Base-by-base conservation (phyloP, 2,113 vertebrate genomes). In the Atractosteus spatula region DNA sequence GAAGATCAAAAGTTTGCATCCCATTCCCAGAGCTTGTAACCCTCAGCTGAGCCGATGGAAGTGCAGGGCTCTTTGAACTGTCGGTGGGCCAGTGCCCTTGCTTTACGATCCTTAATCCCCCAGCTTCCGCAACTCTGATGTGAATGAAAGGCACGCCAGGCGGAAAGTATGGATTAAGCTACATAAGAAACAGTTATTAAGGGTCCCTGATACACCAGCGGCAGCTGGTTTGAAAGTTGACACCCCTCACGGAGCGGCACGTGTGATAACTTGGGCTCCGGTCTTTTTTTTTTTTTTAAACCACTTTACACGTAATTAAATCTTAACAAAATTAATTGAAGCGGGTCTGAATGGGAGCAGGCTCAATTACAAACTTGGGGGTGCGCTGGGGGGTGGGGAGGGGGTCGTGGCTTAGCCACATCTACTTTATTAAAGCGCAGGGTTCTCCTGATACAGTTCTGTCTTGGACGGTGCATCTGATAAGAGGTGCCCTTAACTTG, bases 261-360 rank as follows among this genome's bases (percentile, higher is more conserved):
- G 81, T 84, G 77, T 85, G 85, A 89, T 88, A 88, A 87, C 85
- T 89, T 84, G 80, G 88, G 89, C 84, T 88, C 86, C 10, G 47
- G 5, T 51, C 10, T 2, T 7, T 51, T 7, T 51, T 5, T 51
- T 7, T 51, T 7, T 51, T 5, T 51, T 10, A 51, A 7, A 51
- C 47, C 10, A 51, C 86, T 86, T 85, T 66, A 74, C 84, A 81
- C 86, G 86, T 92, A 91, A 93, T 92, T 92, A 92, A 90, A 91
- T 91, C 88, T 89, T 89, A 88, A 82, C 85, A 84, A 89, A 90
- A 90, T 91, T 91, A 92, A 91, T 89, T 92, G 85, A 91, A 91
- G 89, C 88, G 85, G 84, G 90, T 89, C 83, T 87, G 86, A 92
- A 90, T 89, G 82, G 83, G 86, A 92, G 91, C 85, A 88, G 83